phyloP scores from a whole-genome alignment of 2,888 invertebrate genomes.

The Himalopsyche kuldschensis region DNA sequence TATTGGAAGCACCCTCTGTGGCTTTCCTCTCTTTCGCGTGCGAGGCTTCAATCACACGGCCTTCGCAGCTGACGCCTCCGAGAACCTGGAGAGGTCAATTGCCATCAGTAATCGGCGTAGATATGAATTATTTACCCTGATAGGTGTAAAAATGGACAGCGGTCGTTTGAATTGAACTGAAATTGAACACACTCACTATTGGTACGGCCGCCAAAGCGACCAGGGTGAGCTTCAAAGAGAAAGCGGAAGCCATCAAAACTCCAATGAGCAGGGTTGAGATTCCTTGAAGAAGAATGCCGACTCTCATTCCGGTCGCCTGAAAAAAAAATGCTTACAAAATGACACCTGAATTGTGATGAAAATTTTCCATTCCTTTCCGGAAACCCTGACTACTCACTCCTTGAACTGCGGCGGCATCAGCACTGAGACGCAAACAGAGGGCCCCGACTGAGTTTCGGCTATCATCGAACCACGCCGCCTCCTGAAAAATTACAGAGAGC shows the following conservation, averaged over 20 bases:
- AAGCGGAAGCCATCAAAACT: slow-evolving; percentile 67
- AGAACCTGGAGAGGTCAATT: slow-evolving; percentile 48
- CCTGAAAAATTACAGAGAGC: slow-evolving; percentile 50
- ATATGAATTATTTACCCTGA: too few relatives aligned
- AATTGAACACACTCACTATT: slow-evolving; percentile 66
- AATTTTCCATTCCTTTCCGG: too few relatives aligned
- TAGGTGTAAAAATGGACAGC: not conserved
- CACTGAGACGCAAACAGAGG: slow-evolving; percentile 72
- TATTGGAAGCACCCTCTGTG: slow-evolving; percentile 61
- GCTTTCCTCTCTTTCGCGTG: slow-evolving; percentile 58
- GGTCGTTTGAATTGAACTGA: slow-evolving; percentile 68
- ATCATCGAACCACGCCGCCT: slow-evolving; percentile 75
- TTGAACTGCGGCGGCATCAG: slow-evolving; percentile 77
- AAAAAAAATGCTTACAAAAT: not conserved
- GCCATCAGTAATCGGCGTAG: too few relatives aligned
- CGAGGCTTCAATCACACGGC: slow-evolving; percentile 50
- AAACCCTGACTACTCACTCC: slow-evolving; percentile 60
- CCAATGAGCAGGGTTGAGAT: slow-evolving; percentile 69
- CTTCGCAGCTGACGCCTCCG: slow-evolving; percentile 46
- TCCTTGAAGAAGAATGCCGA: slow-evolving; percentile 76
- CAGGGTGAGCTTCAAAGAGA: slow-evolving; percentile 75
- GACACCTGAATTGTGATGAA: too few relatives aligned
- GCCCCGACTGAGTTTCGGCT: slow-evolving; percentile 74
- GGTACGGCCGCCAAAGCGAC: slow-evolving; percentile 70
- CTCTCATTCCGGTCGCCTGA: slow-evolving; percentile 80